phyloP scores from a whole-genome alignment of 2,113 vertebrate genomes.

The Heterochromis multidens region DNA sequence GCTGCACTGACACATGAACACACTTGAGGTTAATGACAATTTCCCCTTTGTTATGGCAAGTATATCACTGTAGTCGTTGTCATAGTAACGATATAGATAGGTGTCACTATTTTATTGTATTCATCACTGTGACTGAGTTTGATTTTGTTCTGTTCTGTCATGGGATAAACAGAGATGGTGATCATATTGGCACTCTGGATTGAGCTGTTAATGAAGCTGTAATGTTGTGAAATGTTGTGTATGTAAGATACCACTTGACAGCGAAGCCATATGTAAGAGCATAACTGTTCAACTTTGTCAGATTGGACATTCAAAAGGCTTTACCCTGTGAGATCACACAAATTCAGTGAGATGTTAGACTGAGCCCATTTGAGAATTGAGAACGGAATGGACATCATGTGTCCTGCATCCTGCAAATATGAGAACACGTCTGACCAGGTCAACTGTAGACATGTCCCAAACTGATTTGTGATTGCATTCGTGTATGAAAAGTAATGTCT shows the following conservation, averaged over 20 bases:
- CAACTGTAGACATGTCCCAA: too few species aligned
- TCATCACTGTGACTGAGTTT: background rate
- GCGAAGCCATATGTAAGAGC: rapidly evolving
- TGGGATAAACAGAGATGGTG: background rate
- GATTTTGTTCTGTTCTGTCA: background rate
- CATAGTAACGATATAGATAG: background rate
- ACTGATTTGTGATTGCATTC: background rate
- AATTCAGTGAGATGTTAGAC: background rate
- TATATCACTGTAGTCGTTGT: too few species aligned
- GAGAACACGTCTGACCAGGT: background rate
- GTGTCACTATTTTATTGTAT: background rate
- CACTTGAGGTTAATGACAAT: too few species aligned
- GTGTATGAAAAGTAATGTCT: background rate
- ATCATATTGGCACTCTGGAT: background rate
- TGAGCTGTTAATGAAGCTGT: background rate
- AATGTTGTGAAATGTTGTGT: background rate
- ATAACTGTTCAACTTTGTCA: background rate
- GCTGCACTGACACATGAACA: background rate
- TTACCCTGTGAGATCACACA: background rate
- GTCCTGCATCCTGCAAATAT: background rate
- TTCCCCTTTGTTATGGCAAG: background rate
- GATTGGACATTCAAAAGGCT: too few species aligned
- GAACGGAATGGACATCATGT: background rate
- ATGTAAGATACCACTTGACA: too few species aligned
- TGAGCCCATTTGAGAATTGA: rapidly evolving